phyloP scores from a whole-genome alignment of 2,113 vertebrate genomes.

The Oreocharis arfaki region DNA sequence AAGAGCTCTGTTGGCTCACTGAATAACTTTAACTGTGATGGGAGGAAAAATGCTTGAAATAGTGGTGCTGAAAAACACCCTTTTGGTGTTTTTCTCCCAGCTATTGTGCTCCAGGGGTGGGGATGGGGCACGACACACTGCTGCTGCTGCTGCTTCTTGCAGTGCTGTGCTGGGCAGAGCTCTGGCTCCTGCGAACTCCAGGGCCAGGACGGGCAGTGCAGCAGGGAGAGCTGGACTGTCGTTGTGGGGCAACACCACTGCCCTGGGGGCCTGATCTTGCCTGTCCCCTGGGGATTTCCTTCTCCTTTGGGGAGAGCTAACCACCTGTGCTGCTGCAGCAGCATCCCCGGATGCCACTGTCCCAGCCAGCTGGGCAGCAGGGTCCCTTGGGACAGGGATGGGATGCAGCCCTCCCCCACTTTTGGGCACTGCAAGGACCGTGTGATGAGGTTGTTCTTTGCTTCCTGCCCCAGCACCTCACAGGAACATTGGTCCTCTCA shows the following conservation, averaged over 20 bases:
- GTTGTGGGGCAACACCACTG: neutral
- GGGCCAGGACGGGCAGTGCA: neutral
- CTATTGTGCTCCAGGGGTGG: neutral
- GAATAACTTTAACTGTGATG: neutral
- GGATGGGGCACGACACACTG: neutral
- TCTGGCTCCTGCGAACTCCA: accelerated
- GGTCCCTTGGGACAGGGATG: neutral
- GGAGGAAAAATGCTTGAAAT: neutral
- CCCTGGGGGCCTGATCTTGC: neutral
- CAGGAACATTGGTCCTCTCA: slow-evolving; percentile 79
- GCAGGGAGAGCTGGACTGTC: neutral
- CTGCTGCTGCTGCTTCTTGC: neutral
- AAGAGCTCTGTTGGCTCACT: neutral
- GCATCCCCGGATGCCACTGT: neutral
- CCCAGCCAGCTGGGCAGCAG: neutral
- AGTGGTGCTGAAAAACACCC: neutral
- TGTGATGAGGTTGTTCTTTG: neutral
- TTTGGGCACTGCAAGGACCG: neutral
- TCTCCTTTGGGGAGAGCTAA: neutral
- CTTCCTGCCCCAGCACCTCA: slow-evolving; percentile 75
- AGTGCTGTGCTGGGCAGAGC: neutral
- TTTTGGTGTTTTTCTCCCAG: neutral
- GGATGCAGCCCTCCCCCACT: neutral
- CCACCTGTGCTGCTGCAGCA: neutral
- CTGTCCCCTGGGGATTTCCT: neutral